phyloP scores from a whole-genome alignment of 35 echinoderm and acorn worm genomes.

The Lytechinus variegatus region DNA sequence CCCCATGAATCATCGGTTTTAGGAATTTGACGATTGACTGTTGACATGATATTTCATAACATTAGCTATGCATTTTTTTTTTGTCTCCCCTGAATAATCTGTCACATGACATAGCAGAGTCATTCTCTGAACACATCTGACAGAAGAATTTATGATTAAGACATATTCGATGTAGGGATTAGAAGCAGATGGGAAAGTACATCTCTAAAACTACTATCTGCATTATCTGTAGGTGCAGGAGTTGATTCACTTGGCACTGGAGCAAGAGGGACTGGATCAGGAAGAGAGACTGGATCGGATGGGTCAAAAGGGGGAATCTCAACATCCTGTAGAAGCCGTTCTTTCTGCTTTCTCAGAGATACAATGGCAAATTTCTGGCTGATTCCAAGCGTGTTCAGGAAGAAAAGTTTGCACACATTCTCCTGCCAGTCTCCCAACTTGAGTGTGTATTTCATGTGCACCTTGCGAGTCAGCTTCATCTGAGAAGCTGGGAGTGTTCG shows the following conservation, averaged over 20 bases:
- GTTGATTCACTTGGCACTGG: neutral
- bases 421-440: slow-evolving; percentile 2
- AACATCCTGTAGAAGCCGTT: neutral
- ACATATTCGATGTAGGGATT: slow-evolving; percentile 21
- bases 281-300: neutral
- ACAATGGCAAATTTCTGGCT: slow-evolving; percentile 41
- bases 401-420: slow-evolving; percentile 45
- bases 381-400: slow-evolving; percentile 29
- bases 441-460: slow-evolving; percentile 31
- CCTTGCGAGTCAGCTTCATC: slow-evolving; percentile 1
- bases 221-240: neutral
- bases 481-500: slow-evolving; percentile 8
- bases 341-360: slow-evolving; percentile 22
- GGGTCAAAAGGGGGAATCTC: neutral
- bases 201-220: slow-evolving; percentile 7
- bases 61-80: no score
- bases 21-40: no score
- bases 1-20: no score
- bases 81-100: no score
- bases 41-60: no score
- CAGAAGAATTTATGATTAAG: neutral
- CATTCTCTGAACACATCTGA: neutral
- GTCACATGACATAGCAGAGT: neutral
- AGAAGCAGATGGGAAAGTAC: slow-evolving; percentile 15
- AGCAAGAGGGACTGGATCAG: neutral